These are phyloP conservation scores for Botia almorhae DNA, from an alignment of 2,797 vertebrate genomes.

Conservation along the genomic window DNA sequence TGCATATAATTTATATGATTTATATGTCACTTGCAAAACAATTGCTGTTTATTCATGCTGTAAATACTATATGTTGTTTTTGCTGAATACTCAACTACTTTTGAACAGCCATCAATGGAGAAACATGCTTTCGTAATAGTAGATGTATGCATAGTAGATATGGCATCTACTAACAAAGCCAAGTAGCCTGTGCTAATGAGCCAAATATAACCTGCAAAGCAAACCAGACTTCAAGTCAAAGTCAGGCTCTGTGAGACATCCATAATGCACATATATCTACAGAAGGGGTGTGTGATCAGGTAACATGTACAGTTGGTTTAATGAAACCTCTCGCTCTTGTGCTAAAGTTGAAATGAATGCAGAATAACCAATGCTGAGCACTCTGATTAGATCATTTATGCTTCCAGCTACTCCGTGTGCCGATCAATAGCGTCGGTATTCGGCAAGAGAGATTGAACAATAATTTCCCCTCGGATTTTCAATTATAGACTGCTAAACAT, in stretches of 20 bases:
- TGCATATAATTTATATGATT: too few species aligned
- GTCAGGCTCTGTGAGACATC: background rate
- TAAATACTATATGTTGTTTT: too few species aligned
- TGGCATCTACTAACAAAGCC: background rate
- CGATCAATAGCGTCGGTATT: conserved; percentile 62
- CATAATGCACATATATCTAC: background rate
- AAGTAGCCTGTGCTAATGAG: background rate
- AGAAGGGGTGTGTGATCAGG: background rate
- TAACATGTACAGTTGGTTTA: background rate
- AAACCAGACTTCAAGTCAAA: background rate
- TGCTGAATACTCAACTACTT: background rate
- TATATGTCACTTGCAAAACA: too few species aligned
- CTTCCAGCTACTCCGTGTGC: conserved; percentile 56
- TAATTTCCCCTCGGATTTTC: conserved; percentile 64
- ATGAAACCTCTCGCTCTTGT: conserved; percentile 27
- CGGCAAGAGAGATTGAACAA: conserved; percentile 66
- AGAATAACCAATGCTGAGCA: conserved; percentile 60
- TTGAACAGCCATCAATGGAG: background rate
- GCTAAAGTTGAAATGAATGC: conserved; percentile 53
- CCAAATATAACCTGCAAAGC: background rate
- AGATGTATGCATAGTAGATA: background rate
- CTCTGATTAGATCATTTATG: conserved; percentile 64
- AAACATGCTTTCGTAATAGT: background rate
- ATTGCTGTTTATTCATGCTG: too few species aligned
- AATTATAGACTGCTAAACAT: conserved; percentile 72